Evolutionary conservation across 2,797 vertebrate species (phyloP), one percentile per base, ranked within the genome.

Genomic region (Eremophila alpestris): DNA sequence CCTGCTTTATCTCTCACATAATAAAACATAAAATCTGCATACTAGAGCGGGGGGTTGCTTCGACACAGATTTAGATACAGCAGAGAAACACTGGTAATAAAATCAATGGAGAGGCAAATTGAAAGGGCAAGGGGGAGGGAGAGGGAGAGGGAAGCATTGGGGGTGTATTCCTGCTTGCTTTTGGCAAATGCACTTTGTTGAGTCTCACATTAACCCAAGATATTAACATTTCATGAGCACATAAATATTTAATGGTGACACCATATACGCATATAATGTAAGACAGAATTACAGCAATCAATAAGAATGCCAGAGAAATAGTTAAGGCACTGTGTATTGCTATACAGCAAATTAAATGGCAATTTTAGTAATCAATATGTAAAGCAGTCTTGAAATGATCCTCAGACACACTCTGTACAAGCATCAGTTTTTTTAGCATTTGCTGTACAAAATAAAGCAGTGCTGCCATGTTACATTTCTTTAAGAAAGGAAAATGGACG

Each of bases 201-300:
- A 80, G 92, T 93, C 94, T 91, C 89, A 65, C 90, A 97, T 97
- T 96, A 97, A 90, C 90, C 40, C 11, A 8, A 94, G 77, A 56
- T n/a, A 96, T 97, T 97, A 98, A 98, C 96, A 96, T 97, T 98
- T 98, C 96, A 97, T 90, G 95, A 97, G 82, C 18, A 16, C 91
- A 89, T 97, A 94, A 96, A 97, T 98, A 96, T 97, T 97, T 97
- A 96, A 97, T 93, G 93, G 96, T 86, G 92, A 94, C 86, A 93
- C 88, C 86, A 67, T 52, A 93, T 96, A 96, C 93, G 94, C 96
- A 95, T 95, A 95, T 94, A 95, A 91, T 32, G 75, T 63, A 95
- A 83, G 91, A 71, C 69, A 95, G 92, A 97, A 95, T 97, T 95
- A 96, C 95, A 95, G 91, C 95, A 95, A 95, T 96, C 97, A 97